These are phyloP conservation scores for Watsonalla binaria DNA, from an alignment of 2,888 invertebrate genomes.

Conservation along the genomic window DNA sequence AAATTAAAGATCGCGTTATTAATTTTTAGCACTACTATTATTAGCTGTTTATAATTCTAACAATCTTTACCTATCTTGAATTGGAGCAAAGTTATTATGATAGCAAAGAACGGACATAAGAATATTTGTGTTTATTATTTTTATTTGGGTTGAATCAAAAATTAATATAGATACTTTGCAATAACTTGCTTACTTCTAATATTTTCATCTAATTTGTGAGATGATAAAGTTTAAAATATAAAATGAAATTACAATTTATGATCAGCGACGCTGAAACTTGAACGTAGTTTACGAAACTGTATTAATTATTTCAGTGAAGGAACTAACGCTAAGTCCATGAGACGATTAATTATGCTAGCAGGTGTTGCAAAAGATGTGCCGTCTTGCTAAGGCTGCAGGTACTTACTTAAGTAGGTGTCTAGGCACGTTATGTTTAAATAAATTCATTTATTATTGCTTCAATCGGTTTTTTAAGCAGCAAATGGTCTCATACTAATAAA, in stretches of 20 bases:
- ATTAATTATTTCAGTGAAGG: constrained; percentile 32
- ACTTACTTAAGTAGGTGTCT: not conserved
- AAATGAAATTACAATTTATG: constrained; percentile 1
- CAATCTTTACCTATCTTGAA: no score
- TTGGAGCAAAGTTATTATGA: not conserved
- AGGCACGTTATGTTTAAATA: not conserved
- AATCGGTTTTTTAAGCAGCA: no score
- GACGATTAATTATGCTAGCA: constrained; percentile 46
- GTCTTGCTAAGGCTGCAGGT: not conserved
- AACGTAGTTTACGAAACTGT: constrained; percentile 11
- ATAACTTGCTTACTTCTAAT: not conserved
- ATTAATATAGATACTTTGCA: no score
- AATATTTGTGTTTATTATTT: no score
- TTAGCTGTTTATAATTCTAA: no score
- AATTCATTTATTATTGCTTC: not conserved
- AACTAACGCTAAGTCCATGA: constrained; percentile 28
- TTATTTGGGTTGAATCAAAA: no score
- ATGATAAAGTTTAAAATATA: not conserved
- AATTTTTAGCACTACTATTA: no score
- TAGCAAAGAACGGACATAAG: no score
- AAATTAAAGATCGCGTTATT: no score
- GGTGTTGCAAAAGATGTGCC: constrained; percentile 38
- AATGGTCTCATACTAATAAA: no score
- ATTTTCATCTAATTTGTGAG: no score
- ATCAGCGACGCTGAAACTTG: not conserved